Conservation (phyloP, 1,140 invertebrate genomes). For the Listronotus oregonensis region DNA sequence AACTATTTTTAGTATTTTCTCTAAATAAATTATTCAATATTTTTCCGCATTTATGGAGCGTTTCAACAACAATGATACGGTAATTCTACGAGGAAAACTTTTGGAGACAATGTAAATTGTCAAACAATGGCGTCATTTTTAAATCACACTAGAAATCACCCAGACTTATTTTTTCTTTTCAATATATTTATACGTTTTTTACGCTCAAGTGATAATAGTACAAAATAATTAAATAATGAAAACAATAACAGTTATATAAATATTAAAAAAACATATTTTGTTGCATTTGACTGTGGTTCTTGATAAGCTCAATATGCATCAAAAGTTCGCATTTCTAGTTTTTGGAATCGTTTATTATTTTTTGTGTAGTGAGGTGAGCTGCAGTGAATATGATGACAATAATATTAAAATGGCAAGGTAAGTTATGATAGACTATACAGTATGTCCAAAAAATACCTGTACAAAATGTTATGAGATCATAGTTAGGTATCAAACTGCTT, state of each 20-base stretch:
- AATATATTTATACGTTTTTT: neutral
- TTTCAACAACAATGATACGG: slow-evolving; percentile 13
- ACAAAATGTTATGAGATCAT: too few species aligned
- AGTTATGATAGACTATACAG: too few species aligned
- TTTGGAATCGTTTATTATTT: too few species aligned
- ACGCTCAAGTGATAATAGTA: slow-evolving; percentile 8
- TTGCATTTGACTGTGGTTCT: neutral
- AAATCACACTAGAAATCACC: too few species aligned
- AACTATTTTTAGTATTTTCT: slow-evolving; percentile 8
- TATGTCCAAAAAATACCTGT: too few species aligned
- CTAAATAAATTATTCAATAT: slow-evolving; percentile 2
- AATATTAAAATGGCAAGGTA: too few species aligned
- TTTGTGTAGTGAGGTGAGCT: too few species aligned
- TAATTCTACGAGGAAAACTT: slow-evolving; percentile 8
- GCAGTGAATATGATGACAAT: too few species aligned
- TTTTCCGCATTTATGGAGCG: slow-evolving; percentile 10
- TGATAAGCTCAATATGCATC: neutral
- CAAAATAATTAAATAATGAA: neutral
- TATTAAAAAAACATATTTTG: neutral
- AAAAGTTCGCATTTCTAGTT: too few species aligned
- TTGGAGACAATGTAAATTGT: slow-evolving; percentile 12
- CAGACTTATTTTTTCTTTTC: too few species aligned
- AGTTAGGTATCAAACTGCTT: too few species aligned
- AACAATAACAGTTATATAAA: slow-evolving; percentile 13
- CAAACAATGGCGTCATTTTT: neutral